Conservation (phyloP, 2,888 invertebrate species). For the Apomyelois bistriatella region DNA sequence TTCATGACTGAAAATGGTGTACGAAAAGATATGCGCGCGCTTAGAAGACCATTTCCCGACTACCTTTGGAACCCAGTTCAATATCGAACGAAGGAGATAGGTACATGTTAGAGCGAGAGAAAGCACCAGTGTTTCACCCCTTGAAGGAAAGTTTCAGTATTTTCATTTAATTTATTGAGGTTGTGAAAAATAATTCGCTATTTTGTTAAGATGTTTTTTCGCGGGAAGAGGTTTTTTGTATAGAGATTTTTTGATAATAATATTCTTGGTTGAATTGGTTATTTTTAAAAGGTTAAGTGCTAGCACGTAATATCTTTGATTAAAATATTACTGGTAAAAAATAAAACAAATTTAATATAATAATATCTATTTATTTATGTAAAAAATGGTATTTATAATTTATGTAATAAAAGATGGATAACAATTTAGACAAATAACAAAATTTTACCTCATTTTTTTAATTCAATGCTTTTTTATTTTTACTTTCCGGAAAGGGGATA, state of each 20-base stretch:
- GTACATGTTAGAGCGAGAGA: neutral
- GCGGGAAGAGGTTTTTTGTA: neutral
- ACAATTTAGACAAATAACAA: too few relatives aligned
- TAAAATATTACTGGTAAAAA: neutral
- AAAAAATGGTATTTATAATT: too few relatives aligned
- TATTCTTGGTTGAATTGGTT: neutral
- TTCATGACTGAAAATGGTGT: neutral
- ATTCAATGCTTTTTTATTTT: too few relatives aligned
- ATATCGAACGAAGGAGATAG: neutral
- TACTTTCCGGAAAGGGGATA: too few relatives aligned
- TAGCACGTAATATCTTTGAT: too few relatives aligned
- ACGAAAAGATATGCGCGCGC: neutral
- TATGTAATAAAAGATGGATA: too few relatives aligned
- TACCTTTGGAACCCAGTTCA: neutral
- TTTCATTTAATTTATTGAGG: constrained; percentile 3
- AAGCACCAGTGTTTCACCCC: neutral
- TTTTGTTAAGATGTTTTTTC: constrained; percentile 1
- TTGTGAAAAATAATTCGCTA: neutral
- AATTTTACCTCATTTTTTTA: too few relatives aligned
- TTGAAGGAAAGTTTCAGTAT: neutral
- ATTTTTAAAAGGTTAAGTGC: too few relatives aligned
- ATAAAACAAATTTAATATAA: too few relatives aligned
- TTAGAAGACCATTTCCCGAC: neutral
- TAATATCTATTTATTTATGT: too few relatives aligned
- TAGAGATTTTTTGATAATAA: neutral